Percentiles rank a stretch among this genome's conserved stretches.
Evolutionary conservation across 2,888 invertebrate species (phyloP).

Genomic region (Argyresthia albistria): DNA sequence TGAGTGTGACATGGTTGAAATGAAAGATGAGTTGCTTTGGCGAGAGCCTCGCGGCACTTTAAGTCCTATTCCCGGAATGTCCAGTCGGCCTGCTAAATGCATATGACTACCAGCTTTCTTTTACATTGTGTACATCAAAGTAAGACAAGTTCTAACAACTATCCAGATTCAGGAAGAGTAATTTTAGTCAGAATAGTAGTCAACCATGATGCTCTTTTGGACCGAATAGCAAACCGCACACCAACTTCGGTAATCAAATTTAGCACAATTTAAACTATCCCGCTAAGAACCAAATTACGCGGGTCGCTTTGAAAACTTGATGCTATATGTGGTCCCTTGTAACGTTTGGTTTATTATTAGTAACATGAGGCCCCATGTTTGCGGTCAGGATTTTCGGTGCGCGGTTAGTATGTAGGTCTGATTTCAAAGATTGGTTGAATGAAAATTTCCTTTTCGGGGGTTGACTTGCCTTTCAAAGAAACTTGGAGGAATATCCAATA

Average conservation of each 20-base stretch:
- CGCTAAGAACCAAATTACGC: not conserved
- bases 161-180: too few relatives aligned
- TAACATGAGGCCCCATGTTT: not conserved
- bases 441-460: not conserved
- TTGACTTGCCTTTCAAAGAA: not conserved
- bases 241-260: conserved; percentile 4
- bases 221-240: not conserved
- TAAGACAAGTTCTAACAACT: too few relatives aligned
- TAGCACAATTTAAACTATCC: conserved; percentile 2
- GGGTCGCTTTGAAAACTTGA: not conserved
- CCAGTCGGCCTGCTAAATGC: too few relatives aligned
- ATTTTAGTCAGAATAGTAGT: too few relatives aligned
- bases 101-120: too few relatives aligned
- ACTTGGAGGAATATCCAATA: not conserved
- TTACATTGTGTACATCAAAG: too few relatives aligned
- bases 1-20: too few relatives aligned
- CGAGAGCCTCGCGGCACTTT: too few relatives aligned
- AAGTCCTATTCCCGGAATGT: too few relatives aligned
- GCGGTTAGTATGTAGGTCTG: not conserved
- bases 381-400: not conserved
- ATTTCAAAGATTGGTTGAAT: not conserved
- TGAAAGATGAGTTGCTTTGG: too few relatives aligned
- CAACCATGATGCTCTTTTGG: too few relatives aligned
- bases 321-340: not conserved
- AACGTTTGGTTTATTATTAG: not conserved